Evolutionary conservation across 2,888 invertebrate species (phyloP).

Genomic region (Callyntrura sp.): DNA sequence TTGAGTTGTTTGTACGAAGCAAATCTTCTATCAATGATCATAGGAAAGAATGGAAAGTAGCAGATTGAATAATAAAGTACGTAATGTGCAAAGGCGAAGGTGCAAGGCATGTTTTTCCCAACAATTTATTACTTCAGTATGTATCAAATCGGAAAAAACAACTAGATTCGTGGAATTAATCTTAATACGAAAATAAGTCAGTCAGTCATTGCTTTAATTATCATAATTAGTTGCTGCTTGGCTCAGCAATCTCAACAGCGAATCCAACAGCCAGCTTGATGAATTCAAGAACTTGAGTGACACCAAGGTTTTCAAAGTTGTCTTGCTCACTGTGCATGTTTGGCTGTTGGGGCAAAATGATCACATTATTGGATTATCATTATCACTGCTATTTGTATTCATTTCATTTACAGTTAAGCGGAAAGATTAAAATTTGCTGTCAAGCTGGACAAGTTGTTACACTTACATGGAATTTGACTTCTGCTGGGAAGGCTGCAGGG

Average conservation of each 20-base stretch:
- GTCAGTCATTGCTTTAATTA: not conserved
- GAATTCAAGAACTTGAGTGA: slow-evolving; percentile 68
- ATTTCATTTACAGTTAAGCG: not conserved
- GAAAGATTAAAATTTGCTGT: slow-evolving; percentile 1
- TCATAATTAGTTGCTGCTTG: slow-evolving; percentile 44
- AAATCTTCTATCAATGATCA: too few species aligned
- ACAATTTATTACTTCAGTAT: not conserved
- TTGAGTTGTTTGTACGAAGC: too few species aligned
- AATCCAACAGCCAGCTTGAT: slow-evolving; percentile 62
- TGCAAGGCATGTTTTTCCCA: too few species aligned
- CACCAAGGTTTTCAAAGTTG: slow-evolving; percentile 54
- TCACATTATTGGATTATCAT: not conserved
- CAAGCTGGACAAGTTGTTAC: not conserved
- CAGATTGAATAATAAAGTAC: too few species aligned
- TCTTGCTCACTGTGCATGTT: slow-evolving; percentile 72
- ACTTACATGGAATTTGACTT: slow-evolving; percentile 53
- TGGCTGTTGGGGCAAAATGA: slow-evolving; percentile 33
- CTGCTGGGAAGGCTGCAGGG: slow-evolving; percentile 60
- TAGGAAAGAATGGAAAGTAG: too few species aligned
- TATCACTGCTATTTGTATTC: not conserved
- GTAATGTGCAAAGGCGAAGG: too few species aligned
- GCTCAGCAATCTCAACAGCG: slow-evolving; percentile 73
- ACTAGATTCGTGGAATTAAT: not conserved
- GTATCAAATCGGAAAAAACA: not conserved
- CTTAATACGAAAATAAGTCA: not conserved